A percentile compares a stretch with the other conserved stretches of the same genome.
These are phyloP conservation scores for Amphipoea oculea DNA, from an alignment of 2,888 invertebrate species.

Conservation along the genomic window DNA sequence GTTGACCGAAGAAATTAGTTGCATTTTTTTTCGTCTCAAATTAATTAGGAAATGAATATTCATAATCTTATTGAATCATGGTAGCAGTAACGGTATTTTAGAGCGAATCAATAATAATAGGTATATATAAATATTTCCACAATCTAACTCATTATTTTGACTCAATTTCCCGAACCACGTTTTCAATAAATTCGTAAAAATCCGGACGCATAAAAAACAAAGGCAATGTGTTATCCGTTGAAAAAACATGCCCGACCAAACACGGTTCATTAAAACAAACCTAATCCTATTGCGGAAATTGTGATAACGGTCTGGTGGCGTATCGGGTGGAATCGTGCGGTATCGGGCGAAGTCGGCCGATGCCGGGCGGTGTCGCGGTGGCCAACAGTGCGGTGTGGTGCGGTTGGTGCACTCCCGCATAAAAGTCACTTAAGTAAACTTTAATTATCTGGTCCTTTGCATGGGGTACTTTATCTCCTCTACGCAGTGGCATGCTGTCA, in stretches of 20 bases:
- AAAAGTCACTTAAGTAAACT: conserved; percentile 23
- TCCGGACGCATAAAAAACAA: conserved; percentile 40
- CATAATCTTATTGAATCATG: neutral
- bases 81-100: neutral
- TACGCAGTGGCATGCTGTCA: neutral
- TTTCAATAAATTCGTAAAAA: conserved; percentile 23
- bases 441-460: neutral
- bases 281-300: conserved; percentile 69
- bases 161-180: conserved; percentile 3
- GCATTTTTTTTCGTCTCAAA: neutral
- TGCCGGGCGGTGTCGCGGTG: conserved; percentile 7
- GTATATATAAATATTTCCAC: neutral
- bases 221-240: conserved; percentile 43
- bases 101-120: neutral
- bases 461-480: neutral
- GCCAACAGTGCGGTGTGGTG: conserved; percentile 6
- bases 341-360: conserved; percentile 30
- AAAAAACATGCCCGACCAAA: conserved; percentile 61
- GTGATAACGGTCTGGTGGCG: conserved; percentile 62
- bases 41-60: neutral
- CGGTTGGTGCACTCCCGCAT: conserved; percentile 18
- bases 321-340: conserved; percentile 46
- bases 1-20: neutral
- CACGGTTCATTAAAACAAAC: conserved; percentile 65
- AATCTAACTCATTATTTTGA: neutral